Evolutionary conservation across 2,797 vertebrate species (phyloP), one percentile per base, ranked within the genome.

Genomic region (Danio choprae): DNA sequence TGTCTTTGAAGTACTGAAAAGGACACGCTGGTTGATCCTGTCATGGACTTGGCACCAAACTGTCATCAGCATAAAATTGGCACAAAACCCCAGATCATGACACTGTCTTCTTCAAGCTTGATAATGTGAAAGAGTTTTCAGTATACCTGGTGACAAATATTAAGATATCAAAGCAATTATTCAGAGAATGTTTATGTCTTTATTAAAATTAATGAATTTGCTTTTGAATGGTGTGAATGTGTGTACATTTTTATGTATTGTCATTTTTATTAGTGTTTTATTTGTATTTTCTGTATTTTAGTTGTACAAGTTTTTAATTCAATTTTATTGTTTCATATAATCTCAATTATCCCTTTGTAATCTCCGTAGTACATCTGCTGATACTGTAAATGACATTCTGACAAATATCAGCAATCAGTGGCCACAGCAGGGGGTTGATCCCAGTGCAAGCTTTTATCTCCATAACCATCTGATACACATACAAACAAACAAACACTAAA

Each of bases 401-500:
- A 63, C 43, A 58, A 13, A 77, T 77, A 58, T 69, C 41, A 69
- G 29, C 51, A 48, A 48, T 58, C 15, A 77, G 22, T 56, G 7
- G 22, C n/a, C 51, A 77, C 62, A 56, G 64, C 16, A 48, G 43
- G 12, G 44, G 29, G 51, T 38, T 8, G 0, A 50, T 43, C 11
- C 29, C 63, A 43, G 36, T 22, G 7, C 4, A 16, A 29, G 18
- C 20, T 18, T 29, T 58, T 20, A 18, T 50, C 2, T 3, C 11
- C 69, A 70, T 69, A 76, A 48, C 2, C 50, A 46, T 40, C 40
- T 40, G 6, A 29, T 16, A 60, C 51, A 60, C 16, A 53, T 40
- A 65, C 22, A 83, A 5, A 65, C n/a, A 78, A 48, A 67, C 15
- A 79, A 38, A 12, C 64, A 74, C 63, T 38, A 51, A 62, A 69